Evolutionary conservation across 2,888 invertebrate genomes (phyloP), one percentile per base, ranked within the genome.

Genomic region (Mesopsocus fuscifrons): DNA sequence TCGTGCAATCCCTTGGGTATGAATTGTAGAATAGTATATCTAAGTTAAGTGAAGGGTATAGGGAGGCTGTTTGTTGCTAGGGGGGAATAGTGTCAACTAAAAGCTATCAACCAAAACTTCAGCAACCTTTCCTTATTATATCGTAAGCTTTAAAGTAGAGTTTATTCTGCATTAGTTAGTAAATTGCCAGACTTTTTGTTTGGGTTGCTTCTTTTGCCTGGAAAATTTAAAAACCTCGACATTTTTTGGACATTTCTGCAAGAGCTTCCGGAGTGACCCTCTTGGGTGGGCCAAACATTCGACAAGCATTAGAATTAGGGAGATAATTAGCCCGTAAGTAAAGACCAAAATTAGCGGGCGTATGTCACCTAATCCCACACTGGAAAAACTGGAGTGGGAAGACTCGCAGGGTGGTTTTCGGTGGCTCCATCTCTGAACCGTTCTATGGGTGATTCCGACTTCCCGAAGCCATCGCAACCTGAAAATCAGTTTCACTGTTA

Each of bases 401-500:
- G 59, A 57, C 49, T 62, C 67, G 56, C 73, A 73, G 49, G 61
- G 64, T 15, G 71, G 67, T 46, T 64, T 65, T 50, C 60, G 60
- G 15, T 66, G 65, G 55, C 71, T 58, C 72, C 73, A 73, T 46
- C 60, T 59, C 44, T 62, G 62, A 9, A 64, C 63, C 50, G 60
- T 60, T 15, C 65, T 66, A 26, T 59, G 59, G 57, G 69, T 61
- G 43, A 74, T 55, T 1, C 73, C 72, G 44, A 62, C 62, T 55
- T 73, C 73, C 31, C 71, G 67, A 53, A 69, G 71, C 69, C 71
- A 72, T 0, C 70, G 66, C 45, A 72, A 49, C 51, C 72, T 72
- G 49, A 2, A 49, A 15, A 3, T 13, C 26, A 30, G 15, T 22
- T 15, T n/a, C n/a, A 23, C 30, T 22, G 13, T 16, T 11, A 31